Base-by-base conservation (phyloP, 1,140 invertebrate genomes). In the Drosophila albomicans region DNA sequence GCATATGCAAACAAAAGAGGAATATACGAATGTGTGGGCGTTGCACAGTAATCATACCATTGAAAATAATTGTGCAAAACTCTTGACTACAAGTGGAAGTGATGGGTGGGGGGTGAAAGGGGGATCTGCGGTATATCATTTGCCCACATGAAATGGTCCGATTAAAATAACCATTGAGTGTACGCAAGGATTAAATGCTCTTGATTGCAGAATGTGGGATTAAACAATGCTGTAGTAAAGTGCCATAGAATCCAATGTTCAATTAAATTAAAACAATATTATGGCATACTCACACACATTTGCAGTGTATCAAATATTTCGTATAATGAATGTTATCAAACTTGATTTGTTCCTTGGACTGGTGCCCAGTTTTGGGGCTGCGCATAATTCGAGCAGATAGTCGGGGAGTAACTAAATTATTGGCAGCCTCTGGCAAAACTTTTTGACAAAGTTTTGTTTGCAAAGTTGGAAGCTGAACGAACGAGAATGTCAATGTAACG, bases 341-440 rank as follows among this genome's bases (percentile, higher is more conserved):
- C 81, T 81, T 68, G 81, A 85, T 75, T 81, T 78, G 51, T 64
- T 73, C 51, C 63, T 65, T 70, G 65, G 35, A 65, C 48, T 75
- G 49, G 38, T 41, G 45, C 46, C 46, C 28, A 54, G 32, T 52
- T 25, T 3, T 25, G 52, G 43, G 59, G 62, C 68, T 63, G 48
- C 68, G 25, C 66, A 85, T 80, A 78, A 81, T 75, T 78, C 77
- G 68, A 66, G 4, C 62, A 62, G 62, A 70, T 58, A 82, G 71
- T 77, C 61, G 46, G 51, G 72, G 62, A 54, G 70, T 82, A 82
- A 88, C 68, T 76, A 79, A 88, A 86, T 74, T 67, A 82, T 79
- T 70, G 82, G 68, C 79, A 67, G 76, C 64, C 51, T 35, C 38
- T 41, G 64, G 57, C 71, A 45, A 61, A 25, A 75, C 65, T 88